Base-by-base conservation (phyloP, 1,140 invertebrate genomes). In the Brachionus plicatilis region DNA sequence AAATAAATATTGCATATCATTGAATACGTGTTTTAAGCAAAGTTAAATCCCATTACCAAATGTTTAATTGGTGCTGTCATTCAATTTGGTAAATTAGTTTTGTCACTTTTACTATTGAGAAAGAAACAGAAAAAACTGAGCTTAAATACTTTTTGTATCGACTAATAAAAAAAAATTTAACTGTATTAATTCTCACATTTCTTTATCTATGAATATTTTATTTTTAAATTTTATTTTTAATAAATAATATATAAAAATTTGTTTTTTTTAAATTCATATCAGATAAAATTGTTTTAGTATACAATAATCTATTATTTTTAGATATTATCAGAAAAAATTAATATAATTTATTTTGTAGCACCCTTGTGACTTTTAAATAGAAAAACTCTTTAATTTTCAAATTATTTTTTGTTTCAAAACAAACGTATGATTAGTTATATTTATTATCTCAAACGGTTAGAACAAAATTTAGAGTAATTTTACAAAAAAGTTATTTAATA, bases 141-240 rank as follows among this genome's bases (percentile, higher is more conserved):
- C 53, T 60, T 20, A 8, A 60, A 20, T 60, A 60, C 53, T 2
- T 60, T 60, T 60, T 27, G 53, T 60, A 20, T 60, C 7, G 20
- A 60, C n/a, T 20, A 8, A 60, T 24, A 60, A 20, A 0, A 17
- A 60, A 60, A 60, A 2, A 47, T 47, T 37, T 20, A 60, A 60
- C 53, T 60, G 53, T 60, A 60, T 60, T 20, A 60, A 60, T 60
- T 60, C 53, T 60, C 53, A 60, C 20, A 20, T 60, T 60, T 20
- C n/a, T 24, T 60, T 20, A 9, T 17, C 20, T 20, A 8, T 24
- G 9, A 47, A 47, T 47, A 60, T 60, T 60, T 60, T 60, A 60
- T 60, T 60, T 60, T 60, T 60, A 60, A 60, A 60, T 60, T 60
- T 60, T 60, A 60, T 60, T 60, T 60, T 60, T 60, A 60, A 60